phyloP scores from a whole-genome alignment of 2,888 invertebrate genomes.

The Actias luna region DNA sequence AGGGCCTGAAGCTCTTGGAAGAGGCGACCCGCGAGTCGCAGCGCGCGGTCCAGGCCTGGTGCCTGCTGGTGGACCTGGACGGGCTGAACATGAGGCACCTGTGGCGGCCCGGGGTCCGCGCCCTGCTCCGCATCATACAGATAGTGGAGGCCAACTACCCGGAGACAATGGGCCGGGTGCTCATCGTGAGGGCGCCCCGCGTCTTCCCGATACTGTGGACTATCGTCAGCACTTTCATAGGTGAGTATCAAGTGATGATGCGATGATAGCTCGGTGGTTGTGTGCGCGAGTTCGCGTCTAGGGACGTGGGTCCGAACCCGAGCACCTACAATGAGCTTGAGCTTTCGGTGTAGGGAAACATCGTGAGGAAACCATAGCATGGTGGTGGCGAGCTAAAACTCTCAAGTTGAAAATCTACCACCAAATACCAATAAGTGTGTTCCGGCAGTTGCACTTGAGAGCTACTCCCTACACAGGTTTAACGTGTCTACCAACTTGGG shows the following conservation, averaged over 20 bases:
- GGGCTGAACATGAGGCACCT: constrained; percentile 97
- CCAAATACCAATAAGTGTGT: no score
- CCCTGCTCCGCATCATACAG: constrained; percentile 82
- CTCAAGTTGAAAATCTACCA: no score
- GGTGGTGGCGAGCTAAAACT: no score
- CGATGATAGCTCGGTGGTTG: no score
- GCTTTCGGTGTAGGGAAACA: no score
- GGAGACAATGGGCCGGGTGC: constrained; percentile 95
- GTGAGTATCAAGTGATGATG: constrained; percentile 57
- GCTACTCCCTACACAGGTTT: no score
- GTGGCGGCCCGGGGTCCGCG: constrained; percentile 95
- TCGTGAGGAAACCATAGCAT: no score
- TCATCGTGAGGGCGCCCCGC: constrained; percentile 94
- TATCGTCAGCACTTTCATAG: constrained; percentile 95
- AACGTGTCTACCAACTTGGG: no score
- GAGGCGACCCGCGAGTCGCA: constrained; percentile 91
- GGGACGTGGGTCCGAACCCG: no score
- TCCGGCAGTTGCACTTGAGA: no score
- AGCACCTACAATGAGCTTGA: no score
- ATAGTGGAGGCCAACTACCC: constrained; percentile 97
- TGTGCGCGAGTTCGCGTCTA: no score
- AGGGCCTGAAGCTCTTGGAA: constrained; percentile 92
- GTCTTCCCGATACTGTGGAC: constrained; percentile 98
- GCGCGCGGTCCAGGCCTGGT: constrained; percentile 94
- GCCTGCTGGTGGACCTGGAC: constrained; percentile 94